Conservation (phyloP, 1,140 invertebrate species). For the Orchestia grillus region DNA sequence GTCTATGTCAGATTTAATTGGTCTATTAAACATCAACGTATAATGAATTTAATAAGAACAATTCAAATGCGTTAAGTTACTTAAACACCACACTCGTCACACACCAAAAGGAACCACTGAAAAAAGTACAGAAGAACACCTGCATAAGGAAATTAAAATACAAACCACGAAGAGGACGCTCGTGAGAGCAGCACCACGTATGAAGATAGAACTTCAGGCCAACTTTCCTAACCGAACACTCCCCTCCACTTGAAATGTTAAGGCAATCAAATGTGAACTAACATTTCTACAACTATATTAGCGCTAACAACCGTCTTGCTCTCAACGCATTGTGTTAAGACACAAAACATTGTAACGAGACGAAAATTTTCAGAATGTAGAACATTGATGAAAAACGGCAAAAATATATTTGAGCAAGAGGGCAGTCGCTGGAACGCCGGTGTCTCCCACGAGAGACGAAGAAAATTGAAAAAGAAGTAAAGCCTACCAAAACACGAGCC, state of each 20-base stretch:
- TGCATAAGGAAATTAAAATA: no score
- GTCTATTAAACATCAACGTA: background rate
- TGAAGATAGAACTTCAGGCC: no score
- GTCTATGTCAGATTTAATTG: background rate
- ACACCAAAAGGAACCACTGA: background rate
- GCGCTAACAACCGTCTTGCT: background rate
- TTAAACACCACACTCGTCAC: background rate
- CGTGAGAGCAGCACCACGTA: no score
- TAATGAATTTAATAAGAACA: background rate
- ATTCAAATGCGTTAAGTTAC: background rate
- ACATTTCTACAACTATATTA: background rate
- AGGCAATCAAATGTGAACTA: no score
- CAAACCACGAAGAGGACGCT: no score
- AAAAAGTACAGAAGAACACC: background rate
- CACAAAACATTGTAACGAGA: background rate
- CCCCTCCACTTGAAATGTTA: no score
- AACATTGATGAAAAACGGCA: background rate
- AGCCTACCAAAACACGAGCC: background rate
- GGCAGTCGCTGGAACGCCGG: background rate
- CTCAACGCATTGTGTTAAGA: background rate
- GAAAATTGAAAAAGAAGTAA: background rate
- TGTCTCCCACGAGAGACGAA: background rate
- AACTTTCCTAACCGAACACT: no score
- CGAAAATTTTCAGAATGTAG: background rate
- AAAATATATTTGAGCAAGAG: background rate